Base-by-base conservation (phyloP, 2,113 vertebrate species). In the Amblyornis subalaris region DNA sequence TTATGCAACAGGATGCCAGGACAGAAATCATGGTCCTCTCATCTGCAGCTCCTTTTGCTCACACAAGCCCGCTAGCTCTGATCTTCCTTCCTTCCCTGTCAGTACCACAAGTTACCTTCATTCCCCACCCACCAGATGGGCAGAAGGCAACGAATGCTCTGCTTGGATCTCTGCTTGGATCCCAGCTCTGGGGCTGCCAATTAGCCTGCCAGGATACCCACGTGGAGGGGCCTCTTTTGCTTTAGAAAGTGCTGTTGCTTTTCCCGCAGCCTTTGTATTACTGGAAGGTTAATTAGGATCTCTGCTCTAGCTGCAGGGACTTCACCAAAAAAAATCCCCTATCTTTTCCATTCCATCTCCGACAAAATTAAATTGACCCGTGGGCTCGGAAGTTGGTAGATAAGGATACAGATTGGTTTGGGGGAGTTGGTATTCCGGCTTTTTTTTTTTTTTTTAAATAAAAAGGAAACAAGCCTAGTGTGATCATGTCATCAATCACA, bases 201-300 rank as follows among this genome's bases (percentile, higher is more conserved):
- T 84, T 31, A 94, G 53, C 45, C 77, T 29, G 65, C 64, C 80
- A 66, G 29, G 47, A 54, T 60, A 77, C 26, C 47, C 66, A 69
- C 0, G 0, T 14, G 26, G 14, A 91, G 33, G 17, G 66, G 51
- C 44, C 73, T 36, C 77, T 48, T 38, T 13, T 18, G 60, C 69
- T 89, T 87, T 64, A 58, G 3, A 21, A 64, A 77, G 24, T 25
- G 47, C 55, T 81, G 7, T 1, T 53, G 38, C 53, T 91, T 75
- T 78, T 67, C 57, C 70, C 8, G 6, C 44, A 89, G 84, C 44
- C 85, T 96, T 91, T 91, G 61, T 85, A 21, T 44, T 81, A 64
- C 2, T 23, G 69, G 33, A 74, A 91, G 91, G 77, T 92, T 84
- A 95, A 95, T 87, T 71, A 89, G 76, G 61, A 84, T 74, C 69